Percentiles rank a stretch among this genome's conserved stretches.
phyloP scores from a whole-genome alignment of 2,888 invertebrate genomes.

The Tigriopus californicus region DNA sequence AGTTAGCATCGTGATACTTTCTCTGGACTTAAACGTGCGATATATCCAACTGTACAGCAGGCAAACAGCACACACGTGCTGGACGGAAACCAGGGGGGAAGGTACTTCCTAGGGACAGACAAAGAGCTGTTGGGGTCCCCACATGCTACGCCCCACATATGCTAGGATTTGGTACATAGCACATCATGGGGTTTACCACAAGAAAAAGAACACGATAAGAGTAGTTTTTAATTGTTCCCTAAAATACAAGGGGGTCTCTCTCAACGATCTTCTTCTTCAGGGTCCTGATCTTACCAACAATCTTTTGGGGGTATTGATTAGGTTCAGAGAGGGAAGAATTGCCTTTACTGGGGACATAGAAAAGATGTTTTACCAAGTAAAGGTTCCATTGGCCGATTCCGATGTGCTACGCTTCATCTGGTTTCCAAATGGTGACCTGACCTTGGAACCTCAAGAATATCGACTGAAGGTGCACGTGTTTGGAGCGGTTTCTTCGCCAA shows the following conservation, averaged over 20 bases:
- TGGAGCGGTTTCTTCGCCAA: background rate
- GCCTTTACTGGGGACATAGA: slow-evolving; percentile 11
- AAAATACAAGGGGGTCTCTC: background rate
- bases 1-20: no score
- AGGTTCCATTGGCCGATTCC: background rate
- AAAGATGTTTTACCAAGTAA: slow-evolving; percentile 14
- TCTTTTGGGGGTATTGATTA: background rate
- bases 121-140: no score
- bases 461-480: slow-evolving; percentile 3
- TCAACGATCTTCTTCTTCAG: background rate
- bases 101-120: no score
- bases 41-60: no score
- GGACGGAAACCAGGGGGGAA: no score
- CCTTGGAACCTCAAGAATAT: background rate
- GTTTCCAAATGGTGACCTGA: background rate
- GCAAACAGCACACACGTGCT: no score
- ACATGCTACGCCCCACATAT: no score
- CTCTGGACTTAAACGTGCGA: no score
- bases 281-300: no score
- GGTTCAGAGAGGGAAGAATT: slow-evolving; percentile 1
- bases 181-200: no score
- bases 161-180: no score
- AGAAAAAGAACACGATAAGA: no score
- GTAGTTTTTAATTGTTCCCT: slow-evolving; percentile 2
- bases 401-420: slow-evolving; percentile 10